phyloP scores from a whole-genome alignment of 2,888 invertebrate species.

The Acanthoscelides obtectus region DNA sequence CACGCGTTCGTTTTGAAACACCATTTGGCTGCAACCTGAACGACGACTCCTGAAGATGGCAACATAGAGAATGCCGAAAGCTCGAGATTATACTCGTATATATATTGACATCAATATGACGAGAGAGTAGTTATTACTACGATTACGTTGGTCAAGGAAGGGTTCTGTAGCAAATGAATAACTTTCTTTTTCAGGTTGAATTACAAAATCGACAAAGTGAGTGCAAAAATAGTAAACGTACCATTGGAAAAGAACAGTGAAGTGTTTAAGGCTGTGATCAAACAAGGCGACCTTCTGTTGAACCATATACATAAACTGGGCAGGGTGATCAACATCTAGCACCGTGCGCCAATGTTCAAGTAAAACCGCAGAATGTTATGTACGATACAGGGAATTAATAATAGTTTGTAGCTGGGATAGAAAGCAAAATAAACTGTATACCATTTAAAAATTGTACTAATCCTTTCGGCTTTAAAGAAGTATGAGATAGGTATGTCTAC shows the following conservation, averaged over 20 bases:
- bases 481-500: too few relatives aligned
- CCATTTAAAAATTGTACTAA: background rate
- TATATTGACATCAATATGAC: too few relatives aligned
- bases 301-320: conserved; percentile 70
- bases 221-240: conserved; percentile 56
- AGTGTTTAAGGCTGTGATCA: conserved; percentile 61
- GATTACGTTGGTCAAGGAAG: too few relatives aligned
- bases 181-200: conserved; percentile 43
- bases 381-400: background rate
- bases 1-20: too few relatives aligned
- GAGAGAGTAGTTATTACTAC: too few relatives aligned
- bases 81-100: too few relatives aligned
- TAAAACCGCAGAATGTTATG: background rate
- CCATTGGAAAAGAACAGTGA: conserved; percentile 33
- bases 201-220: conserved; percentile 69
- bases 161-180: too few relatives aligned
- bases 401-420: background rate
- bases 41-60: too few relatives aligned
- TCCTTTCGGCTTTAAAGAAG: too few relatives aligned
- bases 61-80: too few relatives aligned
- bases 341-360: background rate
- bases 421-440: background rate
- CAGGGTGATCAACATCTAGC: conserved; percentile 64
- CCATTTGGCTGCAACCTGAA: too few relatives aligned
- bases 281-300: conserved; percentile 66